These are phyloP conservation scores for Eudasyphora cyanicolor DNA, from an alignment of 2,888 invertebrate species.

Conservation along the genomic window DNA sequence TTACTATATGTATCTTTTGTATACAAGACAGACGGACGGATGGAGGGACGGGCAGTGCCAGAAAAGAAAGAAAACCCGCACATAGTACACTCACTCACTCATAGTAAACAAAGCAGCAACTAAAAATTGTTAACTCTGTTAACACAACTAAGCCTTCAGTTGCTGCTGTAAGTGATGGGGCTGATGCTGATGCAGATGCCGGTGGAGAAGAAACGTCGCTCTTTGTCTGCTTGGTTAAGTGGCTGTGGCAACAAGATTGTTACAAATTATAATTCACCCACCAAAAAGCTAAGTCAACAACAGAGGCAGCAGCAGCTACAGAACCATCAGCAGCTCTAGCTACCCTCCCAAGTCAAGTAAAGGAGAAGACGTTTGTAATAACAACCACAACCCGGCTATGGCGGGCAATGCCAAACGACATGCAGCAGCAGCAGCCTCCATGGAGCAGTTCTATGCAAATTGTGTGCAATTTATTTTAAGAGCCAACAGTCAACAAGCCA, in stretches of 20 bases:
- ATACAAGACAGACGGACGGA: conserved; percentile 14
- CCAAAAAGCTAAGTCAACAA: conserved; percentile 50
- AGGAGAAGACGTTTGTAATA: conserved; percentile 13
- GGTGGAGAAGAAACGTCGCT: conserved; percentile 7
- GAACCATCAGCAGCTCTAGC: conserved; percentile 1
- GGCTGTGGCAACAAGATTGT: conserved; percentile 65
- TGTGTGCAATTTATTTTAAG: conserved; percentile 55
- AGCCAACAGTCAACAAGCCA: conserved; percentile 36
- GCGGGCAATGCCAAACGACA: conserved; percentile 34
- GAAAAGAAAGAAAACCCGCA: not conserved
- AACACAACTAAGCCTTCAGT: not conserved
- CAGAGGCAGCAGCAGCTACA: conserved; percentile 46
- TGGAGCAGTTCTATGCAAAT: conserved; percentile 61
- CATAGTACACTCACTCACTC: too few relatives aligned
- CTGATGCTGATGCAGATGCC: not conserved
- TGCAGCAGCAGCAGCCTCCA: conserved; percentile 20
- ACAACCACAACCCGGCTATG: not conserved
- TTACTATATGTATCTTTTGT: conserved; percentile 3
- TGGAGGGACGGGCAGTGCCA: not conserved
- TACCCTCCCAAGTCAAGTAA: conserved; percentile 35
- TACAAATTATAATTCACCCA: conserved; percentile 64
- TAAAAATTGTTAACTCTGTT: not conserved
- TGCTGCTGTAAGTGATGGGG: not conserved
- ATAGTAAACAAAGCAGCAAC: not conserved
- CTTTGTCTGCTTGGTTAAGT: too few relatives aligned